Evolutionary conservation across 2,113 vertebrate genomes (phyloP).

Genomic region (Indicator maculatus): DNA sequence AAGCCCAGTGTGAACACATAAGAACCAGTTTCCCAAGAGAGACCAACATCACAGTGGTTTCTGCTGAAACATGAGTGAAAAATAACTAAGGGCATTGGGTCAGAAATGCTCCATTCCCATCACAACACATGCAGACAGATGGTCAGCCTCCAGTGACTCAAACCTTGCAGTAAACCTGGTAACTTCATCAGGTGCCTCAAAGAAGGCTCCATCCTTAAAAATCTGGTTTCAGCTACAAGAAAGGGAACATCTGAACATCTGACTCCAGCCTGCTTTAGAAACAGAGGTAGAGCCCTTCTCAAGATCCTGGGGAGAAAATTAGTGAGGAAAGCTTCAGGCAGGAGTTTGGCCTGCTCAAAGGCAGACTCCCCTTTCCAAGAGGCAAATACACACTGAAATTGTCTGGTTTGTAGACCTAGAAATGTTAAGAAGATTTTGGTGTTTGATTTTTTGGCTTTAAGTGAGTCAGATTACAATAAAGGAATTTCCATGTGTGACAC

Average conservation of each 20-base stretch:
- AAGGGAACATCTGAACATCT: not conserved
- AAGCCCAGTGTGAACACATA: not conserved
- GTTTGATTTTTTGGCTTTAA: slow-evolving; percentile 39
- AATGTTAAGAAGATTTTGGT: slow-evolving; percentile 8
- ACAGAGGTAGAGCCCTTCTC: not conserved
- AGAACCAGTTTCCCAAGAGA: not conserved
- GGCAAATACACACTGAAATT: not conserved
- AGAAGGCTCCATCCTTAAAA: not conserved
- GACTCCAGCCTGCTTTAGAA: not conserved
- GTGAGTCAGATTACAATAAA: slow-evolving; percentile 31
- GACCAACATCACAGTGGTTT: not conserved
- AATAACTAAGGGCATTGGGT: not conserved
- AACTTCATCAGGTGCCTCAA: not conserved
- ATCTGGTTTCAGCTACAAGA: not conserved
- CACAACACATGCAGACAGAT: not conserved
- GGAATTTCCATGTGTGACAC: slow-evolving; percentile 7
- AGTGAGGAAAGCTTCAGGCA: not conserved
- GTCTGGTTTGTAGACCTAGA: not conserved
- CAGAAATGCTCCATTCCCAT: not conserved
- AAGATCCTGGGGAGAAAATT: not conserved
- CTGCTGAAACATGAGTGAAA: not conserved
- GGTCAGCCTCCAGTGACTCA: not conserved
- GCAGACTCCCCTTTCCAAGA: not conserved
- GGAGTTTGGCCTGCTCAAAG: not conserved
- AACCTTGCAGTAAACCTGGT: not conserved